Evolutionary conservation across 2,888 invertebrate genomes (phyloP), one percentile per base, ranked within the genome.

Genomic region (Dioctria linearis): DNA sequence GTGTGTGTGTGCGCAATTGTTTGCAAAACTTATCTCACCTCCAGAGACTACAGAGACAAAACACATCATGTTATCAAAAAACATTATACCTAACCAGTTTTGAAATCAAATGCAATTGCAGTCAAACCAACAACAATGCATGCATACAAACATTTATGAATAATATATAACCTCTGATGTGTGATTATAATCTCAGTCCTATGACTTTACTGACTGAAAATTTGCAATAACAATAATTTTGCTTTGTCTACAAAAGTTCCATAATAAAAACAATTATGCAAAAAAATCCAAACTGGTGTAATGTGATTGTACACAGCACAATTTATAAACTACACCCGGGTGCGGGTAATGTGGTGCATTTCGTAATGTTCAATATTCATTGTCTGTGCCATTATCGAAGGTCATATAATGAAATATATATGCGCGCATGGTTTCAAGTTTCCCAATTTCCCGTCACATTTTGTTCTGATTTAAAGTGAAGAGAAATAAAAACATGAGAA

Each of bases 241-340:
- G 73, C 73, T 73, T 73, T 73, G 73, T 73, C 73, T 73, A 73
- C 73, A 59, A 73, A 73, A 73, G 59, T 73, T 73, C 25, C 73
- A 73, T 57, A 73, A 73, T 51, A 59, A 25, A 73, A 73, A 73
- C 73, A 73, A 73, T 73, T 73, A 73, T 73, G 57, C 73, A 73
- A 73, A 73, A 40, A 25, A 25, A 25, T 25, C 25, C 25, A 25
- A 25, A 25, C 25, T 25, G 25, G 25, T 25, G 25, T 25, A 25
- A 25, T 25, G 25, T 25, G 25, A 25, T 25, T 25, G 2, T 51
- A 25, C 42, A 57, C 73, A 39, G 69, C 11, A 57, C 40, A 57
- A 57, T 57, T 37, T 42, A 25, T 25, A 25, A 57, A 73, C 73
- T 54, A 39, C 8, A 11, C 8, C 37, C 25, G 6, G 51, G 63